A percentile compares a stretch with the other conserved stretches of the same genome.
phyloP scores from a whole-genome alignment of 2,888 invertebrate species.

The Chydorus sphaericus region DNA sequence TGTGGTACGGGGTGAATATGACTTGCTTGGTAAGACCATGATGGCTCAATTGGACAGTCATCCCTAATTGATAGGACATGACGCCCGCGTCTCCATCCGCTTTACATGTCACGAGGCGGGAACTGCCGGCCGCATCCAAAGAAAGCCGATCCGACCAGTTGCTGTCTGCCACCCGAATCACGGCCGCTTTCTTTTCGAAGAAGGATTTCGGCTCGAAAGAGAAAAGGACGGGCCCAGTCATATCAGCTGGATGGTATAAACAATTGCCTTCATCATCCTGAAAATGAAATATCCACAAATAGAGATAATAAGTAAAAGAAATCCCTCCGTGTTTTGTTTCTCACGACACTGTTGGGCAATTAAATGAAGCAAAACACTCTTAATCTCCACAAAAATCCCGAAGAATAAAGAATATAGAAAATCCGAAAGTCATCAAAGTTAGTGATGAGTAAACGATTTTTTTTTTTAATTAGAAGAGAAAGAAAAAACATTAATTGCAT shows the following conservation, averaged over 20 bases:
- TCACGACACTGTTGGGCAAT: no score
- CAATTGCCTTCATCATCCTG: slow-evolving; percentile 48
- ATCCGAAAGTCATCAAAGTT: neutral
- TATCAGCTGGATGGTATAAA: slow-evolving; percentile 69
- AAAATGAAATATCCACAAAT: neutral
- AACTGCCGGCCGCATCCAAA: slow-evolving; percentile 92
- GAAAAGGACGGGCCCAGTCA: slow-evolving; percentile 74
- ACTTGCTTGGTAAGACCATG: slow-evolving; percentile 92
- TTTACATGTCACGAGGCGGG: slow-evolving; percentile 66
- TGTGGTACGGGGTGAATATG: slow-evolving; percentile 84
- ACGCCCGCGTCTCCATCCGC: neutral
- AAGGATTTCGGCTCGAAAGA: slow-evolving; percentile 84
- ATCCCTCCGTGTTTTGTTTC: no score
- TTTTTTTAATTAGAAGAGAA: no score
- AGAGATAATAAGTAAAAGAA: no score
- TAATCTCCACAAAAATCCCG: no score
- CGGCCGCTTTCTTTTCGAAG: slow-evolving; percentile 87
- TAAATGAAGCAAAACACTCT: no score
- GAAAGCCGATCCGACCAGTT: slow-evolving; percentile 98
- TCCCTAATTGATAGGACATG: slow-evolving; percentile 56
- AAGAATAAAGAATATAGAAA: no score
- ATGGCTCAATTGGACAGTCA: slow-evolving; percentile 77
- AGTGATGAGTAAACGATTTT: slow-evolving; percentile 3
- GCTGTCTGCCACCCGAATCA: slow-evolving; percentile 60
- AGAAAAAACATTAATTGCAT: no score